Conservation (phyloP, 2,797 vertebrate species). For the Neosilurus hyrtlii region DNA sequence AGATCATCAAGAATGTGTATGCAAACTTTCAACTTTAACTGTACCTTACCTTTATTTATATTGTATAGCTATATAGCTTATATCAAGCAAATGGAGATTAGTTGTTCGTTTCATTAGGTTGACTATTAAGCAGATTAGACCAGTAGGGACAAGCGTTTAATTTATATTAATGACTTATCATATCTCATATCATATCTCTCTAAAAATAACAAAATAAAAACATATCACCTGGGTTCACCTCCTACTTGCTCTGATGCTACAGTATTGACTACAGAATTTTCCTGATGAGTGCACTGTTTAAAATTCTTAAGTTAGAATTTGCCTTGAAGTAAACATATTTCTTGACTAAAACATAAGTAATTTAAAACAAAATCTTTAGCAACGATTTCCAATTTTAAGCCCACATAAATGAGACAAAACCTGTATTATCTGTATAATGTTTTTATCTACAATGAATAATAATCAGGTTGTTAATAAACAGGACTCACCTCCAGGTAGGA, state of each 20-base stretch:
- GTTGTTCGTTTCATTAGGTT: no score
- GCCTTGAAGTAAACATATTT: background rate
- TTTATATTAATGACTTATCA: background rate
- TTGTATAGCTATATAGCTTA: background rate
- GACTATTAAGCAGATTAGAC: background rate
- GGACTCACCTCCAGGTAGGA: constrained; percentile 91
- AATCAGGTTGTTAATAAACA: background rate
- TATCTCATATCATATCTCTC: no score
- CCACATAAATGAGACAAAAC: background rate
- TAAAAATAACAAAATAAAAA: background rate
- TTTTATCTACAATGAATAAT: no score
- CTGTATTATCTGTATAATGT: no score
- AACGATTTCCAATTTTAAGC: background rate
- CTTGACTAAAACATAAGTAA: background rate
- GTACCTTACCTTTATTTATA: background rate
- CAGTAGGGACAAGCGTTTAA: background rate
- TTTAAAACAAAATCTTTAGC: background rate
- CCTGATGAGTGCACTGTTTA: background rate
- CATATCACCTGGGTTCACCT: background rate
- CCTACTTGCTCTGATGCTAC: background rate
- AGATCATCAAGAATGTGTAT: no score
- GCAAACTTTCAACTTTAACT: no score
- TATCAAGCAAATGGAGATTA: background rate
- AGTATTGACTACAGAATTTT: background rate
- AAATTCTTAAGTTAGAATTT: background rate